Conservation (phyloP, 2,888 invertebrate species). For the Orchesella flavescens region DNA sequence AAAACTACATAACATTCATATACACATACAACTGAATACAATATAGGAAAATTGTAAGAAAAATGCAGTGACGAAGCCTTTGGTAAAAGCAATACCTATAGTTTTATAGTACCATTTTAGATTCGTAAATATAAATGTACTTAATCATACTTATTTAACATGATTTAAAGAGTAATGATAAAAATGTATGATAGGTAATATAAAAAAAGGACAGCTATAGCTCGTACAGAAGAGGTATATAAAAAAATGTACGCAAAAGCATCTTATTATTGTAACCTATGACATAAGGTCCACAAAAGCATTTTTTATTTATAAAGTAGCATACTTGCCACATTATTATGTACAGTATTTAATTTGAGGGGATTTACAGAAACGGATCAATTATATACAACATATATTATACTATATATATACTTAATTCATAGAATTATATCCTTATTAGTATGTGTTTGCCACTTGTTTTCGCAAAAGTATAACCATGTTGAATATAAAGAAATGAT, state of each 20-base stretch:
- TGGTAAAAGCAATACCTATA: conserved; percentile 64
- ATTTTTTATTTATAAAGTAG: no score
- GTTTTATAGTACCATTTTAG: conserved; percentile 47
- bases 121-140: neutral
- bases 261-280: neutral
- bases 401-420: no score
- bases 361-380: no score
- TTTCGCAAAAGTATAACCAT: neutral
- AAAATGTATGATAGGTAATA: neutral
- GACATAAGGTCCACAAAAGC: no score
- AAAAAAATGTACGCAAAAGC: neutral
- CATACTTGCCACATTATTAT: no score
- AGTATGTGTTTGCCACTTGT: neutral
- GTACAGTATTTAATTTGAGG: no score
- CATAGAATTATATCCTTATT: neutral
- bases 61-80: conserved; percentile 60
- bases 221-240: neutral
- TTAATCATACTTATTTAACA: neutral
- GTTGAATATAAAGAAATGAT: neutral
- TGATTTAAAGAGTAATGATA: neutral
- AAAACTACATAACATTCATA: conserved; percentile 1
- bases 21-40: neutral
- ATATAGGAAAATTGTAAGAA: conserved; percentile 36
- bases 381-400: no score
- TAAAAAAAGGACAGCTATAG: neutral